Base-by-base conservation (phyloP, 2,888 invertebrate genomes). In the Ctenicera cuprea region DNA sequence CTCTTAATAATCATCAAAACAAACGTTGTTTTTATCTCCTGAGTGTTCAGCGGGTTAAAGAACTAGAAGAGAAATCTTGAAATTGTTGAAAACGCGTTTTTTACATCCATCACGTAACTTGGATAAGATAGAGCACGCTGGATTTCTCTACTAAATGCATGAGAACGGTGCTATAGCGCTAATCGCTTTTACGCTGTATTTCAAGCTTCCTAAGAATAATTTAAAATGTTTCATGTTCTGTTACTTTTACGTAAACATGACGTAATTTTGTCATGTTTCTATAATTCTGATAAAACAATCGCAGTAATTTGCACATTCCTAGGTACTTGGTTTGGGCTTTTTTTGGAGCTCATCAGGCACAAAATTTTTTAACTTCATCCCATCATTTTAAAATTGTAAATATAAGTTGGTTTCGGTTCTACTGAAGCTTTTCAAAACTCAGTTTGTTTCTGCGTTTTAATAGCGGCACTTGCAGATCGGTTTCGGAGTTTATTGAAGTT, bases 21-120 rank as follows among this genome's bases (percentile, higher is more conserved):
- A 70, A 57, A 16, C 30, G 38, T 16, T 30, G 52, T 20, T 37
- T n/a, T 43, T 65, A 45, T 71, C 33, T 33, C n/a, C 30, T 14
- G 22, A 30, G 26, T 14, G 22, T 12, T 57, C 0, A 16, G 41
- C 59, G 26, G 45, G 67, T 59, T 22, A 38, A 59, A 9, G 57
- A 59, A 67, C 67, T 45, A 22, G 45, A 38, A 50, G 16, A 52
- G 64, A 57, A 38, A 57, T 43, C 45, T 67, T 20, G 33, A 45
- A 59, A 33, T 59, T 68, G 48, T 59, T 68, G 22, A n/a, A 68
- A 67, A 68, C 33, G 54, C 41, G 33, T 59, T 45, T 45, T n/a
- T 41, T 30, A 43, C 64, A 70, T 74, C 64, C 57, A 48, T 54
- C 74, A 70, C 74, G 74, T 70, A 70, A 70, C 43, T n/a, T 30